These are phyloP conservation scores for Paracentrotus lividus DNA, from an alignment of 53 echinoderm and acorn worm species.

Conservation along the genomic window DNA sequence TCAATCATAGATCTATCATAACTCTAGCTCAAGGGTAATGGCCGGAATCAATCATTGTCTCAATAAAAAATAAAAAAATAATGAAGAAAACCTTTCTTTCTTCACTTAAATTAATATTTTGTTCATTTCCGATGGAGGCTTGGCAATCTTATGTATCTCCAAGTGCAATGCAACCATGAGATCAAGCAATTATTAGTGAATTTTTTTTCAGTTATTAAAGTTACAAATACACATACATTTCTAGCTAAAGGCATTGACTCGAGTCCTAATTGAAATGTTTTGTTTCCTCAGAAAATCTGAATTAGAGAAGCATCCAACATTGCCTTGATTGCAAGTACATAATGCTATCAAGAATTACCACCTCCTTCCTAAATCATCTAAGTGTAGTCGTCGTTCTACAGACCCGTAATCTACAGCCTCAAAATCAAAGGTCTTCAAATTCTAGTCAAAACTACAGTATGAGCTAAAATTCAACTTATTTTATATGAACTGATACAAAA, in stretches of 20 bases:
- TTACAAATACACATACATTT: no score
- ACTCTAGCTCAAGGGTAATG: no score
- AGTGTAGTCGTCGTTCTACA: not conserved
- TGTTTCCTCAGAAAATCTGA: not conserved
- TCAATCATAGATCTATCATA: not conserved
- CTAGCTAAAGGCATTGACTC: not conserved
- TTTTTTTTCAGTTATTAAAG: no score
- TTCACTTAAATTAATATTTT: not conserved
- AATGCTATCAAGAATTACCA: slow-evolving; percentile 16
- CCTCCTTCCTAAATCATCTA: not conserved
- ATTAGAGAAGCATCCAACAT: not conserved
- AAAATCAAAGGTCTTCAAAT: no score
- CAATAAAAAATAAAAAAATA: not conserved
- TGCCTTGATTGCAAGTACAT: not conserved
- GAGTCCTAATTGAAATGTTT: not conserved
- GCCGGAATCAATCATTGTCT: not conserved
- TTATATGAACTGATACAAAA: no score
- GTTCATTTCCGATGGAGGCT: not conserved
- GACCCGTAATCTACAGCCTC: not conserved
- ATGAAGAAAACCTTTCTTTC: not conserved
- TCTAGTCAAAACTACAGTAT: no score
- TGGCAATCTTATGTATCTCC: not conserved
- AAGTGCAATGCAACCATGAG: no score
- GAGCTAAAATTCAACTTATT: no score
- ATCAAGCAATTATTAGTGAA: no score